These are phyloP conservation scores for Stenolophus ochropezus DNA, from an alignment of 2,888 invertebrate species.

Conservation along the genomic window DNA sequence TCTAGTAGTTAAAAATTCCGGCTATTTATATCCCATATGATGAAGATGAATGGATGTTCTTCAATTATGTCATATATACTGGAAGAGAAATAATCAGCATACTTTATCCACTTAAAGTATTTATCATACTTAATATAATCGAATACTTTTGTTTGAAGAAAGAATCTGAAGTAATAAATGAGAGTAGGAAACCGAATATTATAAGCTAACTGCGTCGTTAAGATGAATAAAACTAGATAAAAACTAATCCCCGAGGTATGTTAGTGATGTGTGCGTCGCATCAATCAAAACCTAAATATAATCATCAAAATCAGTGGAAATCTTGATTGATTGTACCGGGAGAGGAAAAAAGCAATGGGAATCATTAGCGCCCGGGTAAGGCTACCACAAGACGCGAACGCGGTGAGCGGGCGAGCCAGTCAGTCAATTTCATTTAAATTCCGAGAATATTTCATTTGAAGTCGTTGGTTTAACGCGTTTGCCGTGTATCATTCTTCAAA, in stretches of 20 bases:
- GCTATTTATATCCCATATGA: background rate
- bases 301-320: slow-evolving; percentile 49
- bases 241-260: slow-evolving; percentile 43
- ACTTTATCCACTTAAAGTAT: background rate
- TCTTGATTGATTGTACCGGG: slow-evolving; percentile 57
- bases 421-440: slow-evolving; percentile 60
- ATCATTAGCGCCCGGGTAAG: slow-evolving; percentile 20
- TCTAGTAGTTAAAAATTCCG: no score
- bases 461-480: slow-evolving; percentile 59
- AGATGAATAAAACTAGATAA: slow-evolving; percentile 23
- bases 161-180: background rate
- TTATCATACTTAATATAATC: background rate
- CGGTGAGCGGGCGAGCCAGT: background rate
- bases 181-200: slow-evolving; percentile 22
- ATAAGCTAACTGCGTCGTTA: slow-evolving; percentile 1
- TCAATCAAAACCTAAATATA: slow-evolving; percentile 53
- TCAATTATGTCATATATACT: background rate
- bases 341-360: slow-evolving; percentile 13
- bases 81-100: background rate
- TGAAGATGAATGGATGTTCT: background rate
- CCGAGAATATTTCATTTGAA: slow-evolving; percentile 56
- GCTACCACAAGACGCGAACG: slow-evolving; percentile 10
- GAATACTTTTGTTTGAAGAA: background rate
- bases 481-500: slow-evolving; percentile 67
- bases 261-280: slow-evolving; percentile 38